phyloP scores from a whole-genome alignment of 2,888 invertebrate species.

The Eremobia ochroleuca region DNA sequence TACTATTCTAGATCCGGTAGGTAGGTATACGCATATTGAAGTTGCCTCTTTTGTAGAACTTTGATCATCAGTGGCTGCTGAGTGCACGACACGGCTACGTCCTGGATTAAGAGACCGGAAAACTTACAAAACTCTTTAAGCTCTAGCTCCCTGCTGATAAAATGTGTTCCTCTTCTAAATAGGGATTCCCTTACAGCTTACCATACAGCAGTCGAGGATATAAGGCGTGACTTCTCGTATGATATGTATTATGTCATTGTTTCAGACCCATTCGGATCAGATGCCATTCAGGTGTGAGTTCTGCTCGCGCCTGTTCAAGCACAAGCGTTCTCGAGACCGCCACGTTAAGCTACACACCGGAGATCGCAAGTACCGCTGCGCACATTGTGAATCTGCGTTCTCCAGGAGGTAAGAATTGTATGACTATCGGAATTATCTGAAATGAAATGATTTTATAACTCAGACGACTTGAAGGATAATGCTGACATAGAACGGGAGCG shows the following conservation, averaged over 20 bases:
- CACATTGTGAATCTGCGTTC: slow-evolving; percentile 97
- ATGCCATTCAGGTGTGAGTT: slow-evolving; percentile 98
- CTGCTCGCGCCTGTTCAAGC: slow-evolving; percentile 98
- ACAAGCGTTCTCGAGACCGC: slow-evolving; percentile 97
- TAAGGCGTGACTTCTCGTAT: background rate
- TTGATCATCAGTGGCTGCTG: too few species aligned
- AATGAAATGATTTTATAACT: background rate
- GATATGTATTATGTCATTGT: slow-evolving; percentile 67
- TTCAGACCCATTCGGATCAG: slow-evolving; percentile 97
- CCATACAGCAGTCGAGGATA: too few species aligned
- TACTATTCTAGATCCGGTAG: background rate
- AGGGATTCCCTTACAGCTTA: too few species aligned
- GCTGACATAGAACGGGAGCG: too few species aligned
- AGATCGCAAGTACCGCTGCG: slow-evolving; percentile 97
- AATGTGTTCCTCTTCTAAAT: too few species aligned
- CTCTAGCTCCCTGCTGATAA: too few species aligned
- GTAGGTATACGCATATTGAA: background rate
- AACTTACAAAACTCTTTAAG: background rate
- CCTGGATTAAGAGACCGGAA: background rate
- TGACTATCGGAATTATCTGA: background rate
- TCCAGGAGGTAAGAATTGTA: slow-evolving; percentile 94
- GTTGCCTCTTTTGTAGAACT: background rate
- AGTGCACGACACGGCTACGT: too few species aligned
- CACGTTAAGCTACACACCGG: slow-evolving; percentile 98
- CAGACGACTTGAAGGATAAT: too few species aligned